Percentiles rank a stretch among this genome's conserved stretches.
Conservation (phyloP, 1,140 invertebrate genomes). For the Bombus confusus region DNA sequence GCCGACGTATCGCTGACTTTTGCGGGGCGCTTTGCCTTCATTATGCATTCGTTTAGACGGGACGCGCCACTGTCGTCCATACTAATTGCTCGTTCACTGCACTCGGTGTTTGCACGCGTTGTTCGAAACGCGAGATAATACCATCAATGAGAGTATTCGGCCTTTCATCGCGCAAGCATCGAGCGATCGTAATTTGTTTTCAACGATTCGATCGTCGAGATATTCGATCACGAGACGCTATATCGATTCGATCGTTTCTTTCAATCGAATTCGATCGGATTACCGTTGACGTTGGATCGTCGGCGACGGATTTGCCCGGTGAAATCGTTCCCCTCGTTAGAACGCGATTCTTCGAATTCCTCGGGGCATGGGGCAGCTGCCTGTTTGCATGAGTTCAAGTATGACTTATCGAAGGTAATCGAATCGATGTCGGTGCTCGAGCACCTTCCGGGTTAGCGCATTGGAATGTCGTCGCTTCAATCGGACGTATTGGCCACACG, state of each 20-base stretch:
- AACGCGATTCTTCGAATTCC: conserved; percentile 23
- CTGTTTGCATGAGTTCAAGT: conserved; percentile 33
- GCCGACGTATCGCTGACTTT: background rate
- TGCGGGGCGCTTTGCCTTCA: background rate
- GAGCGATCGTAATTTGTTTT: too few relatives aligned
- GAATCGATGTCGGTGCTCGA: conserved; percentile 45
- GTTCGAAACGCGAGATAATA: background rate
- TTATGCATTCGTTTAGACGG: conserved; percentile 20
- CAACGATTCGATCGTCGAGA: background rate
- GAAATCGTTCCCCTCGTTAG: background rate
- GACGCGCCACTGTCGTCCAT: conserved; percentile 1
- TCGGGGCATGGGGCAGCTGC: conserved; percentile 6
- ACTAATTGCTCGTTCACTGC: background rate
- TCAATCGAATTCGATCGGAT: background rate
- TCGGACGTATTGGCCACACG: conserved; percentile 45
- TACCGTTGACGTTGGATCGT: background rate
- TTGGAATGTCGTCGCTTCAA: conserved; percentile 61
- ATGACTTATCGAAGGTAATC: conserved; percentile 60
- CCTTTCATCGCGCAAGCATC: background rate
- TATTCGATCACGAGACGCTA: background rate
- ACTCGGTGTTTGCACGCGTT: background rate
- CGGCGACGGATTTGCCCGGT: background rate
- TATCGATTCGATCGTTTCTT: background rate
- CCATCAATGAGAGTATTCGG: background rate
- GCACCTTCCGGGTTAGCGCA: conserved; percentile 59